phyloP scores from a whole-genome alignment of 1,140 invertebrate genomes.

The Coelopa frigida region DNA sequence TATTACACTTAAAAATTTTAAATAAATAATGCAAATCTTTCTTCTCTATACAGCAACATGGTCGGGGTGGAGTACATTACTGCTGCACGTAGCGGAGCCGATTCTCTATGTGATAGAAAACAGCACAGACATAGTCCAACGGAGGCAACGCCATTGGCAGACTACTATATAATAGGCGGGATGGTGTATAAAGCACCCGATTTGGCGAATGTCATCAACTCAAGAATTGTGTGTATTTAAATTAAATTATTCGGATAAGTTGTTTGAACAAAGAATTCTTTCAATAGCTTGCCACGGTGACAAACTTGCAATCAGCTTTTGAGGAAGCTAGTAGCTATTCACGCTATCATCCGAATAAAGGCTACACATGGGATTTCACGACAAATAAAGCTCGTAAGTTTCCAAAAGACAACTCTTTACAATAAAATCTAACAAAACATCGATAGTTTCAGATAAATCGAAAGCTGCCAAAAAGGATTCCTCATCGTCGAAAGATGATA shows the following conservation, averaged over 20 bases:
- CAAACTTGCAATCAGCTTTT: conserved; percentile 88
- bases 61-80: conserved; percentile 88
- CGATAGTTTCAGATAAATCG: conserved; percentile 50
- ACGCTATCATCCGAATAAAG: conserved; percentile 91
- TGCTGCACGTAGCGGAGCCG: conserved; percentile 93
- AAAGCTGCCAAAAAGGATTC: conserved; percentile 57
- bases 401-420: not conserved
- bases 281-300: conserved; percentile 76
- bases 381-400: conserved; percentile 53
- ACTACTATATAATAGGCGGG: conserved; percentile 97
- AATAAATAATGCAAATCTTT: not conserved
- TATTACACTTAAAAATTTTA: not conserved
- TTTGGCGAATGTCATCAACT: conserved; percentile 88
- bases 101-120: conserved; percentile 96
- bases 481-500: conserved; percentile 69
- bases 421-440: not conserved
- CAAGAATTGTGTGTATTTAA: conserved; percentile 67
- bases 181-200: conserved; percentile 96
- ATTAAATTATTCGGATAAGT: not conserved
- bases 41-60: conserved; percentile 71
- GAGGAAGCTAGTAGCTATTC: conserved; percentile 87
- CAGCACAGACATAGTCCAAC: conserved; percentile 84
- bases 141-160: conserved; percentile 84
- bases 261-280: conserved; percentile 1
- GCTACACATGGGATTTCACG: conserved; percentile 95